Base-by-base conservation (phyloP, 2,888 invertebrate species). In the Lochmaea capreae region DNA sequence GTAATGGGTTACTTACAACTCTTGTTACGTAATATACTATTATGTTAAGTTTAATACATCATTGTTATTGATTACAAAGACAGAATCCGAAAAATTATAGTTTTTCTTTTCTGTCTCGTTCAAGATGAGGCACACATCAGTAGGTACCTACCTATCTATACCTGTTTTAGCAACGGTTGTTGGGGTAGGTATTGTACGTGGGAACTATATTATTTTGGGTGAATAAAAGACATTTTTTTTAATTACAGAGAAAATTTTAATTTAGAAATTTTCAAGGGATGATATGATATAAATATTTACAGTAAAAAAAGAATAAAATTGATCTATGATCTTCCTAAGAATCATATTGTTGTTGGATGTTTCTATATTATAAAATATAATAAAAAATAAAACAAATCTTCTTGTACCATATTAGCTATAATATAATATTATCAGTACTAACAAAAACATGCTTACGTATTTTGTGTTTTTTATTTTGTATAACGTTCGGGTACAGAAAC, bases 181-280 rank as follows among this genome's bases (percentile, higher is more conserved):
- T n/a, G n/a, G n/a, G n/a, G n/a, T n/a, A n/a, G n/a, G n/a, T n/a
- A n/a, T n/a, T n/a, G n/a, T n/a, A n/a, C n/a, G n/a, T n/a, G n/a
- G n/a, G n/a, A n/a, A n/a, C n/a, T n/a, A n/a, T n/a, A n/a, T n/a
- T n/a, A n/a, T n/a, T n/a, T n/a, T n/a, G 16, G n/a, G 33, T 33
- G 6, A 46, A 42, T 65, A 65, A 82, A 80, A 80, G 77, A 81
- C 83, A 82, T 76, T 77, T 14, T 77, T 71, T 76, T 81, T 88
- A 87, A 88, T 88, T 89, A 89, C 89, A 90, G 89, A 88, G 87
- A 88, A 88, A 87, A 87, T 86, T 88, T 88, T 89, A 92, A 92
- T 93, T 93, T 92, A 92, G 92, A 93, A 93, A 93, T 92, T 92
- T 90, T 89, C 90, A 92, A 91, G 91, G 91, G 92, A 92, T 92